These are phyloP conservation scores for Neuroscelio doddi DNA, from an alignment of 2,888 invertebrate genomes.

Conservation along the genomic window DNA sequence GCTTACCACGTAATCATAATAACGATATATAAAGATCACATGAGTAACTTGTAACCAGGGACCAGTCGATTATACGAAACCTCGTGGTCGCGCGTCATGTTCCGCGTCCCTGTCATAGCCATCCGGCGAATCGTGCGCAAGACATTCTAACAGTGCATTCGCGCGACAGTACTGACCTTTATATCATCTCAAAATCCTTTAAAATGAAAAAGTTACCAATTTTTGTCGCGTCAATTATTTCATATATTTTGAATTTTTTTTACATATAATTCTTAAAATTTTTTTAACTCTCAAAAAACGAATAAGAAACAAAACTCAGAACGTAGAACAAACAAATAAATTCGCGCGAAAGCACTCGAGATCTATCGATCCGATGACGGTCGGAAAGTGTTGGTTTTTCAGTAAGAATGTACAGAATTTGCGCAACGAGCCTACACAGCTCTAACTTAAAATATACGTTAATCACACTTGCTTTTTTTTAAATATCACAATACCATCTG, in stretches of 20 bases:
- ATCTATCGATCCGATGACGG: too few species aligned
- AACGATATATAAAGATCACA: conserved; percentile 61
- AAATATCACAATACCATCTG: conserved; percentile 66
- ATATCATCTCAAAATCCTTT: conserved; percentile 10
- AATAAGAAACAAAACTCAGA: too few species aligned
- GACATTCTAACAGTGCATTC: conserved; percentile 44
- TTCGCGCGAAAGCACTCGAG: conserved; percentile 37
- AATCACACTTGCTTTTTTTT: conserved; percentile 57
- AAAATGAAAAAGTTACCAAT: background rate
- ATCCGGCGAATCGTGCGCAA: conserved; percentile 58
- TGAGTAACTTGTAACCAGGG: conserved; percentile 53
- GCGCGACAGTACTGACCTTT: background rate
- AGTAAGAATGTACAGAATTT: too few species aligned
- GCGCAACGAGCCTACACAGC: conserved; percentile 44
- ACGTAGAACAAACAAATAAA: too few species aligned
- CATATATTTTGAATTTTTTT: too few species aligned
- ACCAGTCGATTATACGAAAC: conserved; percentile 21
- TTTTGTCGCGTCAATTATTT: too few species aligned
- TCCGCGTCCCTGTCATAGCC: conserved; percentile 53
- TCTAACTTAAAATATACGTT: conserved; percentile 50
- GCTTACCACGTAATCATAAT: conserved; percentile 60
- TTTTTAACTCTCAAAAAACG: too few species aligned
- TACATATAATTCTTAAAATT: too few species aligned
- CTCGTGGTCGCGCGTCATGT: conserved; percentile 16
- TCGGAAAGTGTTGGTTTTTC: too few species aligned